Conservation (phyloP, 2,888 invertebrate genomes). For the Drosophila monieri region DNA sequence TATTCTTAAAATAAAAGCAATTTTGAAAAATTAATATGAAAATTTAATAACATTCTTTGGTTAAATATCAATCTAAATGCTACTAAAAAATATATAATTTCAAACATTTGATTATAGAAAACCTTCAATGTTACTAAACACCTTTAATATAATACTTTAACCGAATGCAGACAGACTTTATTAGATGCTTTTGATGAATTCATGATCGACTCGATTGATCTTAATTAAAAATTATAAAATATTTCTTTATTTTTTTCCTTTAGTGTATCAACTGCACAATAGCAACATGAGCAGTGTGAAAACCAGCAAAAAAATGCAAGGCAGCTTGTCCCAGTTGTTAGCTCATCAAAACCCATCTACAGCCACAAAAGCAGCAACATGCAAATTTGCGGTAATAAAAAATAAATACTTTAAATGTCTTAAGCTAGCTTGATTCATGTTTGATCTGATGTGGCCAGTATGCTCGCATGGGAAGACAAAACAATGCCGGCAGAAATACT, state of each 20-base stretch:
- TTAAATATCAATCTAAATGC: too few species aligned
- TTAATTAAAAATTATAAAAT: neutral
- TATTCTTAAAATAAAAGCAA: too few species aligned
- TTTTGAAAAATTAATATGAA: too few species aligned
- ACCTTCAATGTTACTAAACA: neutral
- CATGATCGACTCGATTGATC: neutral
- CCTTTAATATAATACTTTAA: neutral
- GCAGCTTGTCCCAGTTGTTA: constrained; percentile 35
- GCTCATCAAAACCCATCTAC: constrained; percentile 25
- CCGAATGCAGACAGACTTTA: neutral
- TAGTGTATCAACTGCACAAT: constrained; percentile 17
- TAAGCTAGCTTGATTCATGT: constrained; percentile 20
- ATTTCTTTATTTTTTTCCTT: neutral
- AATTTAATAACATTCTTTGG: too few species aligned
- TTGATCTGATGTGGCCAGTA: constrained; percentile 10
- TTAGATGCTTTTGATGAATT: neutral
- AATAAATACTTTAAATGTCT: constrained; percentile 46
- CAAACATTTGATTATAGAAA: neutral
- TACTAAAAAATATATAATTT: too few species aligned
- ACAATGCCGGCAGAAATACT: constrained; percentile 23
- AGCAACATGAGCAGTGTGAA: constrained; percentile 17
- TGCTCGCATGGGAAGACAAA: constrained; percentile 5
- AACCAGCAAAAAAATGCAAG: constrained; percentile 16
- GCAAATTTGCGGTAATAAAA: constrained; percentile 51
- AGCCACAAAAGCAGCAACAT: constrained; percentile 25